phyloP scores from a whole-genome alignment of 2,888 invertebrate species.

The Pachydiplax longipennis region DNA sequence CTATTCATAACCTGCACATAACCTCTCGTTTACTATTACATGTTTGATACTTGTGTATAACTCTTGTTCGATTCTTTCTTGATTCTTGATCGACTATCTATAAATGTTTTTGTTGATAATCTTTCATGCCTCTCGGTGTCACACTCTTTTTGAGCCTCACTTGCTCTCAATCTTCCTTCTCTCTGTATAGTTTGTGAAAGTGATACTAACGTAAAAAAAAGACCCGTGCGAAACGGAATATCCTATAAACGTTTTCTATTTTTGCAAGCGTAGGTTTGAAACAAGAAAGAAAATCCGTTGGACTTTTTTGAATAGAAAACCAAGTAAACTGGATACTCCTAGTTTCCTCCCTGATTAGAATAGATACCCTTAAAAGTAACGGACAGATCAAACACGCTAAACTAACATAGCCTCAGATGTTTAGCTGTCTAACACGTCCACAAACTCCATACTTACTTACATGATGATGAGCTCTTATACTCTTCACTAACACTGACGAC shows the following conservation, averaged over 20 bases:
- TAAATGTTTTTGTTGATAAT: not conserved
- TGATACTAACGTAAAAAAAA: not conserved
- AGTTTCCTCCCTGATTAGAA: too few species aligned
- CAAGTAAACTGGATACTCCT: too few species aligned
- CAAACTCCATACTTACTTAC: too few species aligned
- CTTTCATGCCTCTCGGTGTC: not conserved
- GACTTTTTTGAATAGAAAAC: too few species aligned
- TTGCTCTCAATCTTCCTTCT: not conserved
- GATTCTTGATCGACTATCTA: not conserved
- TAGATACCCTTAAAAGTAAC: too few species aligned
- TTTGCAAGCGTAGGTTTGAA: not conserved
- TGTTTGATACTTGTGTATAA: conserved; percentile 21
- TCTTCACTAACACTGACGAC: too few species aligned
- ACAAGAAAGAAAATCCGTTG: too few species aligned
- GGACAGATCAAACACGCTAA: too few species aligned
- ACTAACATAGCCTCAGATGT: too few species aligned
- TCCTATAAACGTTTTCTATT: not conserved
- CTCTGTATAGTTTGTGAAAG: not conserved
- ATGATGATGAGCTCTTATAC: too few species aligned
- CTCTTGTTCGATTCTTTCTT: conserved; percentile 8
- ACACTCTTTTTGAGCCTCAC: conserved; percentile 5
- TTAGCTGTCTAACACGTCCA: too few species aligned
- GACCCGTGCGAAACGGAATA: not conserved
- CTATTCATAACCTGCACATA: conserved; percentile 9
- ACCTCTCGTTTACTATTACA: conserved; percentile 25